Evolutionary conservation across 1,140 invertebrate genomes (phyloP).

Genomic region (Pseudobourletiella spinata): DNA sequence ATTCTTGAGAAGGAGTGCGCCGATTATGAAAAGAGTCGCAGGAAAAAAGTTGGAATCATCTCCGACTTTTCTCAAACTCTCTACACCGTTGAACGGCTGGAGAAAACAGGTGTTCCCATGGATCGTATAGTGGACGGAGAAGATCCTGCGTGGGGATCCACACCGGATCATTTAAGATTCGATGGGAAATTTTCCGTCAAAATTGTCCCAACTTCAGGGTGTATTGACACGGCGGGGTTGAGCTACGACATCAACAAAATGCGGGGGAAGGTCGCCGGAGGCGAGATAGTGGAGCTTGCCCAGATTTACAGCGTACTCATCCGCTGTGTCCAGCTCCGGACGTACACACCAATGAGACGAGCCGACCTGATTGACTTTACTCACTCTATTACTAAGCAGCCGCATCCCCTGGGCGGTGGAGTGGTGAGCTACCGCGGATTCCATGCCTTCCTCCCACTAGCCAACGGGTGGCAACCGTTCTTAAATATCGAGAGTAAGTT

Average conservation of each 20-base stretch:
- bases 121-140: background rate
- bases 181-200: background rate
- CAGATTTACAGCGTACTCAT: constrained; percentile 8
- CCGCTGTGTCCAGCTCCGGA: background rate
- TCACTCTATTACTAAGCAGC: background rate
- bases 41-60: constrained; percentile 2
- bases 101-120: background rate
- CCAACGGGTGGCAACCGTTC: background rate
- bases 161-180: background rate
- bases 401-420: background rate
- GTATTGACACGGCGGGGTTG: background rate
- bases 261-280: background rate
- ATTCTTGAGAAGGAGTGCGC: background rate
- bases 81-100: background rate
- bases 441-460: background rate
- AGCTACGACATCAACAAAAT: background rate
- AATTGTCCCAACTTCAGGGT: background rate
- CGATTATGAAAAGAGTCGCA: too few relatives aligned
- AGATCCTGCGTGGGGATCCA: background rate
- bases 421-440: constrained; percentile 9
- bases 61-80: background rate
- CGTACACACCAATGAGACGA: constrained; percentile 4
- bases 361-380: constrained; percentile 7
- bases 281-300: background rate
- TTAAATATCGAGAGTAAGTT: background rate